Percentiles rank a stretch among this genome's conserved stretches.
Evolutionary conservation across 2,113 vertebrate genomes (phyloP).

Genomic region (Neodon shergylaensis): DNA sequence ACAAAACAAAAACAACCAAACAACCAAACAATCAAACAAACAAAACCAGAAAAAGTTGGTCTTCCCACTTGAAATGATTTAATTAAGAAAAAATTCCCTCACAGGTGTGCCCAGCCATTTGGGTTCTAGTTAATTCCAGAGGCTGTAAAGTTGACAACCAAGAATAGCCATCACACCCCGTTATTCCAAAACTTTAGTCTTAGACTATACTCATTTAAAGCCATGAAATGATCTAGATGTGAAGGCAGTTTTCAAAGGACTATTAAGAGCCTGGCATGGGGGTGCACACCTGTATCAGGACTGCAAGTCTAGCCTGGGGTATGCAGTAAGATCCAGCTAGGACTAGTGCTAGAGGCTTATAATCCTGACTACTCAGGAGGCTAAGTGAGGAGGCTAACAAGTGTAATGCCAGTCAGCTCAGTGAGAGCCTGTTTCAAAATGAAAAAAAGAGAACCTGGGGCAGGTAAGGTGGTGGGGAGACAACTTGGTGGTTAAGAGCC

Average conservation of each 20-base stretch:
- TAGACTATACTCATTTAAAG: conserved; percentile 6
- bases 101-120: neutral
- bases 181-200: conserved; percentile 1
- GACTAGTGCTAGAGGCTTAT: neutral
- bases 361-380: neutral
- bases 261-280: neutral
- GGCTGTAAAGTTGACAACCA: neutral
- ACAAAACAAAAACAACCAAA: neutral
- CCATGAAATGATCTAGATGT: neutral
- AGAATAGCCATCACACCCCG: neutral
- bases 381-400: neutral
- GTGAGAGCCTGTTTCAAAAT: neutral
- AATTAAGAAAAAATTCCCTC: neutral
- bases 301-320: neutral
- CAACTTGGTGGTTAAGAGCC: neutral
- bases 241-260: neutral
- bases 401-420: neutral
- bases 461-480: neutral
- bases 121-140: neutral
- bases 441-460: neutral
- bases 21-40: neutral
- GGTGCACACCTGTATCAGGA: neutral
- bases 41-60: neutral
- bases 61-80: neutral
- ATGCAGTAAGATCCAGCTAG: neutral